Conservation (phyloP, 2,113 vertebrate species). For the Callocephalon fimbriatum region DNA sequence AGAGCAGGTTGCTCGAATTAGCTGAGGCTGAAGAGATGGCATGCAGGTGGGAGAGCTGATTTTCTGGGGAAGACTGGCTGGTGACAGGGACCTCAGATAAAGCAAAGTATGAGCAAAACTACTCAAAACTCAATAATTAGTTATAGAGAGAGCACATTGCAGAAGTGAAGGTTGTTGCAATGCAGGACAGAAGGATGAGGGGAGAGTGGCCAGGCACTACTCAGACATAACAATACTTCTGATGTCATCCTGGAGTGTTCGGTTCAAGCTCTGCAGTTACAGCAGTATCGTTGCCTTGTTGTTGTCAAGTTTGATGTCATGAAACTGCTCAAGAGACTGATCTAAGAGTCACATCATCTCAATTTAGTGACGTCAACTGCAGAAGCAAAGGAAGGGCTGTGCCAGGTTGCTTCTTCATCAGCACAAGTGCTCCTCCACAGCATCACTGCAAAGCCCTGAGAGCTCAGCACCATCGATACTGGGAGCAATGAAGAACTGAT, state of each 20-base stretch:
- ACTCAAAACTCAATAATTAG: fast-evolving
- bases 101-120: neutral
- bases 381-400: fast-evolving
- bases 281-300: fast-evolving
- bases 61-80: neutral
- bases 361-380: fast-evolving
- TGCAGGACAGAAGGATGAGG: neutral
- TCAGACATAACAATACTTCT: fast-evolving
- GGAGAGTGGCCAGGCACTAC: too few species aligned
- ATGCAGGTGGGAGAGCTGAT: neutral
- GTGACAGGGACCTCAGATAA: fast-evolving
- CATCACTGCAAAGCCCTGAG: fast-evolving
- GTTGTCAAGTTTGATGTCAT: neutral
- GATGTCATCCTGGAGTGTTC: neutral
- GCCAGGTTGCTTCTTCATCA: too few species aligned
- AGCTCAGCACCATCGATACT: fast-evolving
- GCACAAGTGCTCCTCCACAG: neutral
- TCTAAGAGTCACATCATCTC: fast-evolving
- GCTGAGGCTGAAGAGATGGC: neutral
- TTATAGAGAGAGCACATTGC: fast-evolving
- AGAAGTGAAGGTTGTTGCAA: neutral
- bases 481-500: neutral
- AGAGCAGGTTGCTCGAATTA: neutral
- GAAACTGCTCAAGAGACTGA: neutral
- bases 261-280: neutral